Evolutionary conservation across 2,888 invertebrate species (phyloP).

Genomic region (Idaea biselata): DNA sequence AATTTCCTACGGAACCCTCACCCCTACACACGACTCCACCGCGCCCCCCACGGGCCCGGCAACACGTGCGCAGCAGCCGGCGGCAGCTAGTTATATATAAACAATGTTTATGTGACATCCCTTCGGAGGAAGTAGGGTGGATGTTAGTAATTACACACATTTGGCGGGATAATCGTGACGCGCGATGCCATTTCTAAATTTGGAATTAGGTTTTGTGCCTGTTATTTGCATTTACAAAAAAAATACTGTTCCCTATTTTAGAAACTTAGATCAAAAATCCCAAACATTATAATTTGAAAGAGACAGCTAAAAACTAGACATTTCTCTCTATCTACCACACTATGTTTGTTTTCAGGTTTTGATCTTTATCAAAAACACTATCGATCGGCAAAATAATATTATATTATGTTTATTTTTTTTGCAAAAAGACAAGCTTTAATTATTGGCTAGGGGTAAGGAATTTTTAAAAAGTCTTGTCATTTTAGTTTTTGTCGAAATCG

Average conservation of each 20-base stretch:
- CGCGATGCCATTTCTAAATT: neutral
- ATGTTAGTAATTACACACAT: neutral
- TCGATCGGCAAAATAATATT: too few relatives aligned
- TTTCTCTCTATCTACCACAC: too few relatives aligned
- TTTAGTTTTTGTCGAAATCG: too few relatives aligned
- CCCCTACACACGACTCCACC: conserved; percentile 14
- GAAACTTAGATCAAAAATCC: too few relatives aligned
- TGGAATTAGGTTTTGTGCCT: neutral
- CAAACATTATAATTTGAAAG: too few relatives aligned
- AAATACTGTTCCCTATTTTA: too few relatives aligned
- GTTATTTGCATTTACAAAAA: neutral
- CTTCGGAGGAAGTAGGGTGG: neutral
- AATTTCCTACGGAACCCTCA: conserved; percentile 14
- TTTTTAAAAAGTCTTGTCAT: too few relatives aligned
- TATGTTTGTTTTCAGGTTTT: too few relatives aligned
- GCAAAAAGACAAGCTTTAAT: too few relatives aligned
- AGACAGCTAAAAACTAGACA: neutral
- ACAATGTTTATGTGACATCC: neutral
- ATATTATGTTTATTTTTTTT: too few relatives aligned
- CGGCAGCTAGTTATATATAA: conserved; percentile 21
- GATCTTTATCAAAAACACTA: too few relatives aligned
- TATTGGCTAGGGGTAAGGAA: too few relatives aligned
- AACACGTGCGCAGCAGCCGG: conserved; percentile 33
- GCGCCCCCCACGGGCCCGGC: conserved; percentile 20
- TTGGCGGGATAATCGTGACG: neutral